phyloP scores from a whole-genome alignment of 1,140 invertebrate species.

The Heliconius melpomene region DNA sequence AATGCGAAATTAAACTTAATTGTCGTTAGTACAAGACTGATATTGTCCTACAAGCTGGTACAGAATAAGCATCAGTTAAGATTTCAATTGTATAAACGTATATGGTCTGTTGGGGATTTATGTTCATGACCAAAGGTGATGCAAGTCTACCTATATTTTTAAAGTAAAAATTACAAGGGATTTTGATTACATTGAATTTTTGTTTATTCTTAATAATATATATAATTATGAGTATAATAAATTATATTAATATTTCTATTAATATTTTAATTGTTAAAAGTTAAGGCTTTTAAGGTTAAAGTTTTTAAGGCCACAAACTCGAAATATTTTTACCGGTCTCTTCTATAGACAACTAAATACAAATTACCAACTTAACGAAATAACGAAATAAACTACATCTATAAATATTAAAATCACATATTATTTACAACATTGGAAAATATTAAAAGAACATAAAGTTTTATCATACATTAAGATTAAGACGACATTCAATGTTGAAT shows the following conservation, averaged over 20 bases:
- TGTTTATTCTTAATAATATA: too few species aligned
- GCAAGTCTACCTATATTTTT: not conserved
- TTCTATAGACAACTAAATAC: not conserved
- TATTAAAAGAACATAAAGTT: constrained; percentile 7
- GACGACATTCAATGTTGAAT: not conserved
- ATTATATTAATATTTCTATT: too few species aligned
- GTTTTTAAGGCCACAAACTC: too few species aligned
- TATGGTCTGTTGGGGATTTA: constrained; percentile 18
- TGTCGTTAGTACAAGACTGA: not conserved
- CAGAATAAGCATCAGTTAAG: constrained; percentile 35
- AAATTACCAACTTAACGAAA: not conserved
- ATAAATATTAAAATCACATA: not conserved
- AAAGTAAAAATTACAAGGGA: not conserved
- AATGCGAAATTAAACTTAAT: not conserved
- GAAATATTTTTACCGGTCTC: not conserved
- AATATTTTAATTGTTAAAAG: too few species aligned
- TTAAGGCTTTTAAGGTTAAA: too few species aligned
- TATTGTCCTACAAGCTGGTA: not conserved
- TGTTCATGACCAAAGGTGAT: not conserved
- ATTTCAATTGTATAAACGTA: constrained; percentile 43
- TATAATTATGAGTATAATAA: too few species aligned
- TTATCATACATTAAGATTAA: not conserved
- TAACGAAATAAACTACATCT: not conserved
- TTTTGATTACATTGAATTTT: not conserved
- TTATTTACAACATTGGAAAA: not conserved